Evolutionary conservation across 1,140 invertebrate genomes (phyloP).

Genomic region (Pectinophora gossypiella): DNA sequence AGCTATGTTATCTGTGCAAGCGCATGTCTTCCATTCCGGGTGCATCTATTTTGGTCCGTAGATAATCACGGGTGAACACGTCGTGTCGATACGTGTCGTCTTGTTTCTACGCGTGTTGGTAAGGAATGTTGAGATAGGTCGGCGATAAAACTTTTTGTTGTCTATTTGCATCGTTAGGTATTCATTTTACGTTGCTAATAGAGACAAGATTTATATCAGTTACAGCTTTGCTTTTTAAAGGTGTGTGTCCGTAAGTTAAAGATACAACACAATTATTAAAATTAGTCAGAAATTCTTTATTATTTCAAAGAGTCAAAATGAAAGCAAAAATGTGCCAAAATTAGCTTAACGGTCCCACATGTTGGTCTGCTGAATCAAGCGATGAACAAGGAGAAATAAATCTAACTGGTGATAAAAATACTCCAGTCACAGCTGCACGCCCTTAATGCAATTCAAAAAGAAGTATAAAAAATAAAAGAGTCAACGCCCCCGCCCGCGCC

Average conservation of each 20-base stretch:
- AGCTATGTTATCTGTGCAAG: too few species aligned
- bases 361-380: too few species aligned
- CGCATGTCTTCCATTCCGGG: neutral
- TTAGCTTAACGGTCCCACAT: too few species aligned
- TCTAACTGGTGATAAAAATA: neutral
- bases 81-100: neutral
- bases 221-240: too few species aligned
- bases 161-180: neutral
- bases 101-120: neutral
- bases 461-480: slow-evolving; percentile 18
- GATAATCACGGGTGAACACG: neutral
- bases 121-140: neutral
- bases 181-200: too few species aligned
- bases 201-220: too few species aligned
- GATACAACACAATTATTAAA: too few species aligned
- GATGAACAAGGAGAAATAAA: too few species aligned
- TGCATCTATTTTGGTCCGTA: neutral
- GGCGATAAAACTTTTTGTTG: neutral
- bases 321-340: too few species aligned
- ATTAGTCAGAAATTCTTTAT: too few species aligned
- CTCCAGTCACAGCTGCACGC: neutral
- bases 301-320: too few species aligned
- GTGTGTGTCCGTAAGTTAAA: too few species aligned
- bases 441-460: slow-evolving; percentile 19
- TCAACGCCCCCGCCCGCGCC: neutral